Evolutionary conservation across 2,113 vertebrate species (phyloP).

Genomic region (Daboia siamensis): DNA sequence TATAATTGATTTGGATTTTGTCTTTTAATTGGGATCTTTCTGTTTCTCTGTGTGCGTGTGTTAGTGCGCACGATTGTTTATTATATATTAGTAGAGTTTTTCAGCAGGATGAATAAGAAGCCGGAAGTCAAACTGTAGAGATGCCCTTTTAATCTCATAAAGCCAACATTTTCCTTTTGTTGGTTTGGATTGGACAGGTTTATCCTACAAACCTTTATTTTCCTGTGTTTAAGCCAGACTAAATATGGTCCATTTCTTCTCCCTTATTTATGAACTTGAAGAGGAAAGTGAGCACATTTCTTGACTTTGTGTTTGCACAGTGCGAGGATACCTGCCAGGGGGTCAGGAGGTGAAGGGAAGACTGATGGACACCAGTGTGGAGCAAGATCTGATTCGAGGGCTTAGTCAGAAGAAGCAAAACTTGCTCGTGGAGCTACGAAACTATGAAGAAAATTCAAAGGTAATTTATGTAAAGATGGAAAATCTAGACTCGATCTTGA

Average conservation of each 20-base stretch:
- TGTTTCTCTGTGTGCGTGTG: background rate
- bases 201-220: background rate
- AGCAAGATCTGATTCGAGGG: conserved; percentile 92
- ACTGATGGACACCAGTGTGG: conserved; percentile 84
- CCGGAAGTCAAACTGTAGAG: background rate
- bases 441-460: conserved; percentile 92
- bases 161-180: background rate
- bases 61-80: background rate
- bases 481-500: background rate
- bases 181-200: background rate
- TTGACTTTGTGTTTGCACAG: conserved; percentile 64
- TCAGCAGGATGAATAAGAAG: background rate
- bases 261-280: background rate
- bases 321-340: conserved; percentile 92
- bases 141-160: background rate
- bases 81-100: background rate
- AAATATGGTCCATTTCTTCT: background rate
- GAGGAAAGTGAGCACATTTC: background rate
- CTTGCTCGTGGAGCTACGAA: conserved; percentile 88
- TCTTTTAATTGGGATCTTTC: background rate
- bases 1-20: background rate
- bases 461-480: conserved; percentile 53
- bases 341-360: conserved; percentile 85
- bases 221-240: background rate
- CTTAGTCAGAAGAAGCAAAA: conserved; percentile 95